Evolutionary conservation across 2,888 invertebrate genomes (phyloP), one percentile per base, ranked within the genome.

Genomic region (Endomychus coccineus): DNA sequence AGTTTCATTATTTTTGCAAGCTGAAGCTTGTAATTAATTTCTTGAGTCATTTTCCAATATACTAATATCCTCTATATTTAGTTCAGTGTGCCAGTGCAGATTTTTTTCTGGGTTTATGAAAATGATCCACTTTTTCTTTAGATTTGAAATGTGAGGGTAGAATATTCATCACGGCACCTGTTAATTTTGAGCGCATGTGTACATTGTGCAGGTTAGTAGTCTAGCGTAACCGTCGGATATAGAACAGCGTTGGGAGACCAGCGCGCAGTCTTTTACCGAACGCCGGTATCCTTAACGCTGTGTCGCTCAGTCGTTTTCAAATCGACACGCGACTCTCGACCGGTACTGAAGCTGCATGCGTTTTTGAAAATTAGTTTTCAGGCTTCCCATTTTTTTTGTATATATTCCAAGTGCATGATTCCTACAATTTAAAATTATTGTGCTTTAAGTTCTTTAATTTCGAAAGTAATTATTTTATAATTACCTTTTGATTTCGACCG

Each of bases 121-220:
- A n/a, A n/a, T n/a, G n/a, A n/a, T n/a, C n/a, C n/a, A n/a, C n/a
- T n/a, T n/a, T n/a, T n/a, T n/a, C n/a, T n/a, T n/a, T n/a, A n/a
- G n/a, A n/a, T n/a, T n/a, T n/a, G n/a, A n/a, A n/a, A n/a, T n/a
- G n/a, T n/a, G n/a, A n/a, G n/a, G n/a, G n/a, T n/a, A n/a, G n/a
- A n/a, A 7, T 19, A 7, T n/a, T 19, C 21, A 19, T 19, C 13
- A 37, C 30, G 46, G 49, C 52, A 52, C 52, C 52, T 52, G 52
- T 52, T 52, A 52, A 52, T 49, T 50, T 49, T 39, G 39, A 28
- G 52, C 52, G 52, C 52, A 52, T 52, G 52, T 50, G 47, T 50
- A 50, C 46, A 47, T 48, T 50, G 48, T 48, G 45, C 46, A 48
- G 50, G 50, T 48, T 46, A 42, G 36, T 39, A 43, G 36, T 36